phyloP scores from a whole-genome alignment of 2,888 invertebrate genomes.

The Azorinus chamasolen region DNA sequence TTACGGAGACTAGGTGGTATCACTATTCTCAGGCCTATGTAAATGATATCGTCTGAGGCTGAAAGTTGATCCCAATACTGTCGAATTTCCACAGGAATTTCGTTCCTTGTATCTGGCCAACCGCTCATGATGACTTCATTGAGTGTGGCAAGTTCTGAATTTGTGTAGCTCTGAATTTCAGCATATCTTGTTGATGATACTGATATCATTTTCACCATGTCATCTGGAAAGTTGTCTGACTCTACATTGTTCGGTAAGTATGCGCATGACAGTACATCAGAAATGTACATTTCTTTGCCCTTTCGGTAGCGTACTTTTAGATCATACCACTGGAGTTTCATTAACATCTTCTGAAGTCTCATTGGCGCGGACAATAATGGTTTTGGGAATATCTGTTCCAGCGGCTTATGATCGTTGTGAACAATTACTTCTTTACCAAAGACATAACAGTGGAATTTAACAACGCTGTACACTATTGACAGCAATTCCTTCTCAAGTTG shows the following conservation, averaged over 20 bases:
- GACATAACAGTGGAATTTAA: conserved; percentile 60
- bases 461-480: conserved; percentile 54
- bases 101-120: conserved; percentile 48
- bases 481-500: conserved; percentile 64
- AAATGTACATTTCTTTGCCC: conserved; percentile 49
- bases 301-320: conserved; percentile 39
- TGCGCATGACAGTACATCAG: conserved; percentile 61
- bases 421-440: conserved; percentile 54
- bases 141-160: conserved; percentile 23
- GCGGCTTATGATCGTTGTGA: conserved; percentile 60
- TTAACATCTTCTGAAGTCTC: conserved; percentile 35
- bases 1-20: conserved; percentile 49
- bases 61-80: conserved; percentile 52
- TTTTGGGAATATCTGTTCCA: conserved; percentile 43
- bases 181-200: conserved; percentile 22
- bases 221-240: neutral
- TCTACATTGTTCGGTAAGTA: conserved; percentile 40
- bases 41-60: conserved; percentile 44
- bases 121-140: conserved; percentile 27
- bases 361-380: conserved; percentile 38
- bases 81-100: conserved; percentile 37
- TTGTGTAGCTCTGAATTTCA: conserved; percentile 29
- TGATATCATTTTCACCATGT: conserved; percentile 25
- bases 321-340: conserved; percentile 57
- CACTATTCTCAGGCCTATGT: conserved; percentile 53